These are phyloP conservation scores for Danionella cerebrum DNA, from an alignment of 2,113 vertebrate genomes.

Conservation along the genomic window DNA sequence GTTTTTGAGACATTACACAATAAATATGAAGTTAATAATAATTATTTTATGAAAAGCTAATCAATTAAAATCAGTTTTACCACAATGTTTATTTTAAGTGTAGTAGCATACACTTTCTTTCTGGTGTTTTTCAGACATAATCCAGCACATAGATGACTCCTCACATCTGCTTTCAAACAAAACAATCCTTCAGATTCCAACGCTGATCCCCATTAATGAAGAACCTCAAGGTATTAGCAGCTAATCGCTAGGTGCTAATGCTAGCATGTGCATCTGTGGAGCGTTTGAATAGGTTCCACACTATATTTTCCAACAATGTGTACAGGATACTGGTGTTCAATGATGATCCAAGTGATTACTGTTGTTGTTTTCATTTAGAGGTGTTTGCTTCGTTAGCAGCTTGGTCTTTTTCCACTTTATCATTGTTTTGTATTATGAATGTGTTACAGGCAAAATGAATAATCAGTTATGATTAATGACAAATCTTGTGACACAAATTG, in stretches of 20 bases:
- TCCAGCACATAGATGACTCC: not conserved
- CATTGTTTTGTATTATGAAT: not conserved
- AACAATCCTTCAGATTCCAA: not conserved
- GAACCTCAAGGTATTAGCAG: not conserved
- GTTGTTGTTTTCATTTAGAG: no score
- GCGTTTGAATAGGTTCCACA: not conserved
- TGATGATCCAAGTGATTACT: no score
- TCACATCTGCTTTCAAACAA: not conserved
- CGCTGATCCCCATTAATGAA: not conserved
- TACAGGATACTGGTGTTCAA: not conserved
- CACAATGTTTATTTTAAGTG: not conserved
- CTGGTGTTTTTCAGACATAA: not conserved
- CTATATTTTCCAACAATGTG: not conserved
- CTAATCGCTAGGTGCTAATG: not conserved
- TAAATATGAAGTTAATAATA: no score
- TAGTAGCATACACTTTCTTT: not conserved
- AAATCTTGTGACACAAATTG: not conserved
- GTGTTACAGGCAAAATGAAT: slow-evolving; percentile 11
- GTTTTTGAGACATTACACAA: no score
- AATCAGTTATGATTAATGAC: slow-evolving; percentile 8
- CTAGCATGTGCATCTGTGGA: not conserved
- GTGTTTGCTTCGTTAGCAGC: not conserved
- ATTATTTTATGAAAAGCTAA: no score
- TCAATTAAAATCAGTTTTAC: not conserved
- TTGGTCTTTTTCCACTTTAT: not conserved